Evolutionary conservation across 2,113 vertebrate genomes (phyloP).

Genomic region (Sinocyclocheilus grahami): DNA sequence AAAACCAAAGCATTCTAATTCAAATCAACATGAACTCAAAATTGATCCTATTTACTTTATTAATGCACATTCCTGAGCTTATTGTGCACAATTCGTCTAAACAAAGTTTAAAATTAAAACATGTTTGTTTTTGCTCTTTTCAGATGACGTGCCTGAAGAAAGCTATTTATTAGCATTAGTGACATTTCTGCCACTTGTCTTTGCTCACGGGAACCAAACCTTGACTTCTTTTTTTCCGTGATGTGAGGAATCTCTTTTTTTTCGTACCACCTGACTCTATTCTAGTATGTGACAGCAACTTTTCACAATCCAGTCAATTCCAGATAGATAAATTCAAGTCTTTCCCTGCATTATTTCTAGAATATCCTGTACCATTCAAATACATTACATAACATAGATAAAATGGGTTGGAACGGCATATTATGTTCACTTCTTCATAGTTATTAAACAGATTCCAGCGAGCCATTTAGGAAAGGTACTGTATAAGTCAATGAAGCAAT

Average conservation of each 20-base stretch:
- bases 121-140: neutral
- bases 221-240: neutral
- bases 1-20: neutral
- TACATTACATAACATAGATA: no score
- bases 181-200: no score
- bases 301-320: neutral
- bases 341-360: neutral
- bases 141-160: neutral
- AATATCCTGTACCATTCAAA: neutral
- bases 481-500: neutral
- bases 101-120: neutral
- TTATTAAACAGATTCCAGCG: neutral
- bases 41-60: neutral
- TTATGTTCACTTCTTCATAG: no score
- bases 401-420: no score
- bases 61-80: neutral
- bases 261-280: neutral
- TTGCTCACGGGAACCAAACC: neutral
- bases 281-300: neutral
- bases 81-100: neutral
- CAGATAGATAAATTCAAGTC: neutral
- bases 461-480: no score
- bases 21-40: no score
- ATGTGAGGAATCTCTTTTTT: neutral
- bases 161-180: neutral